These are phyloP conservation scores for Druon quercuslanigerum DNA, from an alignment of 1,140 invertebrate species.

Conservation along the genomic window DNA sequence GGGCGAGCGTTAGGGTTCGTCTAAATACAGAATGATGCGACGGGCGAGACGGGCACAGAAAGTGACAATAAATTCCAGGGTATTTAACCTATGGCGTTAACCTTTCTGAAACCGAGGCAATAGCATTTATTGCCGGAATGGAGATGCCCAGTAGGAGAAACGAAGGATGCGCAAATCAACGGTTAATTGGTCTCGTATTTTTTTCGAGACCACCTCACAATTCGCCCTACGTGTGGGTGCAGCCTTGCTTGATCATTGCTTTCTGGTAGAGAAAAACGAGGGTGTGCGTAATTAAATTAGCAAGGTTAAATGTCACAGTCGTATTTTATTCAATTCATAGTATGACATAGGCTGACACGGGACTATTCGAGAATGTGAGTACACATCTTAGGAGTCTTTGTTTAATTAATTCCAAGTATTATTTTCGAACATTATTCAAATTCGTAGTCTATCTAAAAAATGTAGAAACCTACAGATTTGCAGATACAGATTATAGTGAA, in stretches of 20 bases:
- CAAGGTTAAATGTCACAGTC: constrained; percentile 14
- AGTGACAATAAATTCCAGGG: constrained; percentile 68
- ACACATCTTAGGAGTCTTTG: no score
- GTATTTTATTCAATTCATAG: neutral
- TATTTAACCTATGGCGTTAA: constrained; percentile 71
- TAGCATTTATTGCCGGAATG: constrained; percentile 67
- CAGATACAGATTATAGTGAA: no score
- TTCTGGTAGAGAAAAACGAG: constrained; percentile 8
- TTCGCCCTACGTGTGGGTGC: constrained; percentile 48
- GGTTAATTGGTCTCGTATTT: constrained; percentile 67
- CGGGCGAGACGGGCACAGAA: constrained; percentile 54
- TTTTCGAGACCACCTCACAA: constrained; percentile 55
- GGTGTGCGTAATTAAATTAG: constrained; percentile 8
- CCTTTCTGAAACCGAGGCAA: constrained; percentile 71
- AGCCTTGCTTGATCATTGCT: constrained; percentile 47
- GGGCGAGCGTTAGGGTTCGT: constrained; percentile 37
- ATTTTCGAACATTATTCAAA: no score
- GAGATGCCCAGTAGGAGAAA: constrained; percentile 47
- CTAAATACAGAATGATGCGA: constrained; percentile 51
- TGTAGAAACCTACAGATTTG: no score
- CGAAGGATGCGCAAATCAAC: constrained; percentile 49
- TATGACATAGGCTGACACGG: neutral
- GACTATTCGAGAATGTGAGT: no score
- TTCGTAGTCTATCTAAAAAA: no score
- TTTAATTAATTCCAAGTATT: no score